A percentile compares a stretch with the other conserved stretches of the same genome.
phyloP scores from a whole-genome alignment of 2,888 invertebrate genomes.

The Machimus rusticus region DNA sequence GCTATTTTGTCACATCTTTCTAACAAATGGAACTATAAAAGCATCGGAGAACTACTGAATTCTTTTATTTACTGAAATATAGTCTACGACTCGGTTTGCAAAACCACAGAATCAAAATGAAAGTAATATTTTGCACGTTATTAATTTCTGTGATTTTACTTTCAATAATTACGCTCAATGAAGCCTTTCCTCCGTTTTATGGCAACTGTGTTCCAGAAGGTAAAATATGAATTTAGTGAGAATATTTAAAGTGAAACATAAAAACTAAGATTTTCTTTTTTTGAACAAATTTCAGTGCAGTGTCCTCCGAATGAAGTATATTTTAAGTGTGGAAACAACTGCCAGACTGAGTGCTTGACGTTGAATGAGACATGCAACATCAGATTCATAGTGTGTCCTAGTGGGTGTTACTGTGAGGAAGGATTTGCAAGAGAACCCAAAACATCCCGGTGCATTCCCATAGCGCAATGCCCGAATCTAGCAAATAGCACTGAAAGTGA shows the following conservation, averaged over 20 bases:
- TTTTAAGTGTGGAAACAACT: neutral
- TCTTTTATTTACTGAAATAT: neutral
- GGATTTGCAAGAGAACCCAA: slow-evolving; percentile 42
- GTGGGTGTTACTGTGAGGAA: slow-evolving; percentile 9
- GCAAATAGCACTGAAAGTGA: neutral
- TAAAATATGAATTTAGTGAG: neutral
- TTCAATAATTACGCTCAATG: neutral
- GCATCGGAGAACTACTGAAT: neutral
- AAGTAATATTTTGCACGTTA: neutral
- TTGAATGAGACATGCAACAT: neutral
- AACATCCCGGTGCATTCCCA: slow-evolving; percentile 53
- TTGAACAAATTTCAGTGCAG: neutral
- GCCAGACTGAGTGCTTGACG: neutral
- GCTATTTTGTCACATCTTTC: neutral
- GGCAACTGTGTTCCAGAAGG: neutral
- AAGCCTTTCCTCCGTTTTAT: neutral
- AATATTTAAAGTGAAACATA: neutral
- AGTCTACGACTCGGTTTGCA: neutral
- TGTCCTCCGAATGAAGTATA: neutral
- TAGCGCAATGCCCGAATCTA: slow-evolving; percentile 42
- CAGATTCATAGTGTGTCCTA: neutral
- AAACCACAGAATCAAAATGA: neutral
- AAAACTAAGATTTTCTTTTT: neutral
- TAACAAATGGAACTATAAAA: neutral
- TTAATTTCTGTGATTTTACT: neutral